Conservation (phyloP, 2,888 invertebrate species). For the Metopia argyrocephala region DNA sequence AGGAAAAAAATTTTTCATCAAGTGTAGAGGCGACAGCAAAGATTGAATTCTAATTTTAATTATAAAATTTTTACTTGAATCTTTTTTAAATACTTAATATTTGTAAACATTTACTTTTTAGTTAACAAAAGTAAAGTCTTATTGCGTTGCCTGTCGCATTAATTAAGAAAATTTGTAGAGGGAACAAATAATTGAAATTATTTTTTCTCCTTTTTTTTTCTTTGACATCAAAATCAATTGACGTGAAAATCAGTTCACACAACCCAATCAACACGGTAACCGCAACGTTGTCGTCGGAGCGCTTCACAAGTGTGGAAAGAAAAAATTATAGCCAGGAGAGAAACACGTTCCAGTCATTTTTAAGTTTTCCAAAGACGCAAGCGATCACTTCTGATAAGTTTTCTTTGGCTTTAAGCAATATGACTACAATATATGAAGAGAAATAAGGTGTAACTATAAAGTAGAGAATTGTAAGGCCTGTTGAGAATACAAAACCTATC, state of each 20-base stretch:
- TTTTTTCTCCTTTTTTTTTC: constrained; percentile 23
- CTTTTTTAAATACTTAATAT: constrained; percentile 45
- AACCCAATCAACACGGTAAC: not conserved
- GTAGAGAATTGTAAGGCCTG: no score
- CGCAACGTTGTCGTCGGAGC: not conserved
- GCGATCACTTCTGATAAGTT: no score
- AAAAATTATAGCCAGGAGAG: constrained; percentile 33
- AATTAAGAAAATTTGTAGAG: constrained; percentile 39
- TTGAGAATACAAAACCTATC: constrained; percentile 10
- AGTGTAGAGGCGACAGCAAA: constrained; percentile 73
- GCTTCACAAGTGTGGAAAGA: constrained; percentile 26
- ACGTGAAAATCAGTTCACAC: constrained; percentile 59
- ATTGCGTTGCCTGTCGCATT: constrained; percentile 23
- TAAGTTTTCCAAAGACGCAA: constrained; percentile 31
- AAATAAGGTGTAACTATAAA: constrained; percentile 46
- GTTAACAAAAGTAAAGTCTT: constrained; percentile 18
- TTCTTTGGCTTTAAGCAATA: constrained; percentile 49
- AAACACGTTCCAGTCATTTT: constrained; percentile 57
- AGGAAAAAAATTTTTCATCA: constrained; percentile 73
- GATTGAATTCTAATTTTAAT: constrained; percentile 67
- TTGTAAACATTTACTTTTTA: constrained; percentile 26
- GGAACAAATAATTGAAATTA: constrained; percentile 1
- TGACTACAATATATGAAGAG: no score
- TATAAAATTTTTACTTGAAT: constrained; percentile 51
- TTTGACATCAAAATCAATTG: constrained; percentile 55